Base-by-base conservation (phyloP, 1,140 invertebrate genomes). In the Dendroctonus valens region DNA sequence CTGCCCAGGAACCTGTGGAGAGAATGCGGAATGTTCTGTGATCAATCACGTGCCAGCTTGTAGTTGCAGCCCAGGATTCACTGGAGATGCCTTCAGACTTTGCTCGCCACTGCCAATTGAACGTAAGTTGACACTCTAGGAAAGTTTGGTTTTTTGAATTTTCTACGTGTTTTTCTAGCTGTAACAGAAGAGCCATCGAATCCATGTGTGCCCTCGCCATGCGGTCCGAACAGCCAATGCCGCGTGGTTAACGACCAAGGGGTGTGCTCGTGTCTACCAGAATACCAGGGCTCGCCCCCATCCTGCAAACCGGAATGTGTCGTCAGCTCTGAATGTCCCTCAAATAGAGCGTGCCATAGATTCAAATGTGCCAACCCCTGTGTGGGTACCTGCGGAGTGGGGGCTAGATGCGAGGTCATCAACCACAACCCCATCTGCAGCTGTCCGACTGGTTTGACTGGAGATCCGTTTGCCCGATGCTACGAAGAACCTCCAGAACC, bases 1-100 rank as follows among this genome's bases (percentile, higher is more conserved):
- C 11, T 94, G 92, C 74, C 87, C 86, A 11, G 89, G 88, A 70
- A 85, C 86, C 49, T 94, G 92, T 79, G 91, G 91, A n/a, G 77
- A 81, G 3, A 91, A 92, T 78, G 89, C 91, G 38, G 84, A 90
- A 61, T 93, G 91, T 73, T 86, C 85, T 69, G 90, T 91, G 0
- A 83, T 90, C 12, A 91, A 90, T 75, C 91, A 93, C 76, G 80
- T 88, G 44, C 89, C 91, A 11, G 82, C 84, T n/a, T 94, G 92
- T 75, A 86, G 83, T 68, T 94, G 92, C 75, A 79, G 82, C n/a
- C 68, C 79, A 26, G 88, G 88, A 52, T 92, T 85, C 73, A 88
- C 82, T 41, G 93, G 93, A 59, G 86, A 91, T 83, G 87, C 91
- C 7, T 88, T 91, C 69, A 68, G 48, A 15, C 63, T 64, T 12